Evolutionary conservation across 2,888 invertebrate genomes (phyloP).

Genomic region (Bruchidius siliquastri): DNA sequence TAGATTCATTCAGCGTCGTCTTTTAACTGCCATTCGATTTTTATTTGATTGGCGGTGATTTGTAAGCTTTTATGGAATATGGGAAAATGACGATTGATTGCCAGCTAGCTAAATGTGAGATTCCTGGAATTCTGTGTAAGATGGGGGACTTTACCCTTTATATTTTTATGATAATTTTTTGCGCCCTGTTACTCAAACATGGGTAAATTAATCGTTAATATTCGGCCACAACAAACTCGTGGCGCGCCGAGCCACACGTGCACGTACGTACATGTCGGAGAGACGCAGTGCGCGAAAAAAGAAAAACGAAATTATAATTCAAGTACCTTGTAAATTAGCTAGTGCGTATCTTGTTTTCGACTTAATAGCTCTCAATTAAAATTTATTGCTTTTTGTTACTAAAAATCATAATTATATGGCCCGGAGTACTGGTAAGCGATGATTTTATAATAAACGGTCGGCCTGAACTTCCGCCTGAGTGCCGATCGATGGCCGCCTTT

Average conservation of each 20-base stretch:
- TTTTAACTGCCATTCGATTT: background rate
- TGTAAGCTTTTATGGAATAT: background rate
- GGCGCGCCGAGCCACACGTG: too few relatives aligned
- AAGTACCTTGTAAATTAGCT: conserved; percentile 12
- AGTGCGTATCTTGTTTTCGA: conserved; percentile 10
- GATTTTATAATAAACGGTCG: background rate
- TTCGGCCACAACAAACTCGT: too few relatives aligned
- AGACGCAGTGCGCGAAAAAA: background rate
- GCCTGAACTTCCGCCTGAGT: background rate
- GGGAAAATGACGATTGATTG: background rate
- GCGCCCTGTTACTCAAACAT: too few relatives aligned
- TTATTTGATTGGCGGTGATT: background rate
- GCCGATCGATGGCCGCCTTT: background rate
- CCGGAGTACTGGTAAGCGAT: background rate
- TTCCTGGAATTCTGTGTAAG: background rate
- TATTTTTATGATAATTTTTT: too few relatives aligned
- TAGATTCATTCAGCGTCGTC: background rate
- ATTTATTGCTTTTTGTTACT: conserved; percentile 13
- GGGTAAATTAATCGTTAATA: too few relatives aligned
- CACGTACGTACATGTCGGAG: too few relatives aligned
- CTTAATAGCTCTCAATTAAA: conserved; percentile 17
- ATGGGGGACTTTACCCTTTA: too few relatives aligned
- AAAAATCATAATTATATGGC: conserved; percentile 17
- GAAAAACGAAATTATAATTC: conserved; percentile 6
- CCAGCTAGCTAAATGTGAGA: background rate